A percentile compares a stretch with the other conserved stretches of the same genome.
These are phyloP conservation scores for Bombus cullumanus DNA, from an alignment of 1,140 invertebrate species.

Conservation along the genomic window DNA sequence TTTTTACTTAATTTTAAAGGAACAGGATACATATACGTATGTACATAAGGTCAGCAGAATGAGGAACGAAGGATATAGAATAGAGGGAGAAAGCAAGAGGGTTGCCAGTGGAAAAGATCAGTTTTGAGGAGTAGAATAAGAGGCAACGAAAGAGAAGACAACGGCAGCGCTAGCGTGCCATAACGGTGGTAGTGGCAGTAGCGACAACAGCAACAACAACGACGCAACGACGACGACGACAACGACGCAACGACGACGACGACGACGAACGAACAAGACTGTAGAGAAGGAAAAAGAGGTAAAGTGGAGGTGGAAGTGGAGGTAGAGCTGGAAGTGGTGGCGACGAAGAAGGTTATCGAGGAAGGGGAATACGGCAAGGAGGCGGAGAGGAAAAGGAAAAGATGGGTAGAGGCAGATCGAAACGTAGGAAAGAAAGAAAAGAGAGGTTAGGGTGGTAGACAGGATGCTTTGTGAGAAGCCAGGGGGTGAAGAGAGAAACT, in stretches of 20 bases:
- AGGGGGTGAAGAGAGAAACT: conserved; percentile 60
- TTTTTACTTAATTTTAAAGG: conserved; percentile 46
- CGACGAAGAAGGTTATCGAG: conserved; percentile 53
- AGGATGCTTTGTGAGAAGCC: conserved; percentile 57
- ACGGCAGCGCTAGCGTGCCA: not conserved
- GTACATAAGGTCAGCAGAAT: not conserved
- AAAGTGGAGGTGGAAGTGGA: conserved; percentile 15
- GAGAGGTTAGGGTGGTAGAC: conserved; percentile 65
- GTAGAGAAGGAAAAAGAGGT: conserved; percentile 6
- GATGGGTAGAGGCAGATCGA: conserved; percentile 62
- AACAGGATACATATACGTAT: conserved; percentile 63
- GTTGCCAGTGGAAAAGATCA: conserved; percentile 59
- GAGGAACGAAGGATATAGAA: conserved; percentile 53
- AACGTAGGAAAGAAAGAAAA: conserved; percentile 59
- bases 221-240: not conserved
- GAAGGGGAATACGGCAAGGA: conserved; percentile 50
- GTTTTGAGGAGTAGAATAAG: not conserved
- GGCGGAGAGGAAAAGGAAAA: conserved; percentile 42
- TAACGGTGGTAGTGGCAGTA: not conserved
- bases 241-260: not conserved
- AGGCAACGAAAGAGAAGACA: conserved; percentile 41
- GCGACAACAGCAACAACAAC: not conserved
- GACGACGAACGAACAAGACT: conserved; percentile 27
- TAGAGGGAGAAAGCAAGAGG: conserved; percentile 54
- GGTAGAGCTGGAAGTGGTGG: conserved; percentile 20